Conservation (phyloP, 2,113 vertebrate genomes). For the Anseranas semipalmata region DNA sequence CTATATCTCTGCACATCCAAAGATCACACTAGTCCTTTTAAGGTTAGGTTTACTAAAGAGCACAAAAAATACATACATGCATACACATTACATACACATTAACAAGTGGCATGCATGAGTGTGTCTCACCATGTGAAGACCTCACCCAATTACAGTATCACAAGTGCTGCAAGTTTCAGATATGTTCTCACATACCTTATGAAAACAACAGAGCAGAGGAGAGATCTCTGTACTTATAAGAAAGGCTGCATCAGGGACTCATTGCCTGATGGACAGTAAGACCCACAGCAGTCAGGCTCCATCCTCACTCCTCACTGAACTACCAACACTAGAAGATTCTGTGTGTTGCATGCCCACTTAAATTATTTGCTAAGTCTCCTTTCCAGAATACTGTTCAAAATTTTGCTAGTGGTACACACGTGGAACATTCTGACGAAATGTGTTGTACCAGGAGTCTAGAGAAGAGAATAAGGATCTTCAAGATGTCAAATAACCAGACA, state of each 20-base stretch:
- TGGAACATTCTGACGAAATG: background rate
- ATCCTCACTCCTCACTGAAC: background rate
- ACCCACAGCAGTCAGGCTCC: background rate
- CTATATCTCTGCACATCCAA: background rate
- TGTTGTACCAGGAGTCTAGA: background rate
- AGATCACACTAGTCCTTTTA: background rate
- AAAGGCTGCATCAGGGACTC: background rate
- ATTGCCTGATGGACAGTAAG: background rate
- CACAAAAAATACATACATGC: background rate
- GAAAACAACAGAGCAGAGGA: background rate
- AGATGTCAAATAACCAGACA: background rate
- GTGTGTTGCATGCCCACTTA: background rate
- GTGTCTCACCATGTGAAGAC: background rate
- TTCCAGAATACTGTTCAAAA: background rate
- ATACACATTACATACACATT: too few relatives aligned
- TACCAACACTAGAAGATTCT: background rate
- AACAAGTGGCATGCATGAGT: background rate
- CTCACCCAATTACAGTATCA: background rate
- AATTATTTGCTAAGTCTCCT: background rate
- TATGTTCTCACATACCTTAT: background rate
- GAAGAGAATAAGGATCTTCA: background rate
- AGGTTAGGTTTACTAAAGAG: background rate
- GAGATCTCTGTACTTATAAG: background rate
- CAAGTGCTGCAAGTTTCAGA: background rate
- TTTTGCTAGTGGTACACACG: background rate